phyloP scores from a whole-genome alignment of 2,797 vertebrate species.

The Todus mexicanus region DNA sequence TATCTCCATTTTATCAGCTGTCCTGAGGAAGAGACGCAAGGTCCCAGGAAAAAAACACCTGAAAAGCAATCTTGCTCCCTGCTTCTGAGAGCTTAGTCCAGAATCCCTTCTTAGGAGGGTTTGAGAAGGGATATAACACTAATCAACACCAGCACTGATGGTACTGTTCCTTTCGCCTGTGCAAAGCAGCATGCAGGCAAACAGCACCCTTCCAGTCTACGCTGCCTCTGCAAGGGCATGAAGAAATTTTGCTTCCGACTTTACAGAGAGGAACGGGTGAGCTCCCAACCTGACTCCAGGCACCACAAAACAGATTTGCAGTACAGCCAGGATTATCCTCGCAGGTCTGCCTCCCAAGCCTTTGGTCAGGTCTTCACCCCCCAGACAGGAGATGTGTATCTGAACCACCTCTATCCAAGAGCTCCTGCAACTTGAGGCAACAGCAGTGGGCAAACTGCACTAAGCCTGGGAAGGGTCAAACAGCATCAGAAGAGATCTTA shows the following conservation, averaged over 20 bases:
- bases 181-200: background rate
- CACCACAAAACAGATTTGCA: background rate
- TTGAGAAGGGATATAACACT: background rate
- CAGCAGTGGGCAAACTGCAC: background rate
- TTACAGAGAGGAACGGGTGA: background rate
- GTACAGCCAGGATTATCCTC: background rate
- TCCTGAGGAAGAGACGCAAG: background rate
- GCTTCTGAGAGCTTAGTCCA: background rate
- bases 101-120: background rate
- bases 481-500: background rate
- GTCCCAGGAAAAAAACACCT: background rate
- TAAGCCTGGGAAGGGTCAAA: background rate
- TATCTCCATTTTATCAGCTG: background rate
- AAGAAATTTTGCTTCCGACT: background rate
- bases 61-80: background rate
- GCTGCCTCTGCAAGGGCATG: background rate
- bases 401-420: background rate
- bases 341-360: background rate
- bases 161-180: background rate
- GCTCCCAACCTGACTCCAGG: background rate
- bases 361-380: background rate
- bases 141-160: background rate
- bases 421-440: background rate
- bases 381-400: accelerated
- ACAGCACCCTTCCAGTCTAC: background rate